Evolutionary conservation across 2,888 invertebrate species (phyloP).

Genomic region (Thymelicus lineola): DNA sequence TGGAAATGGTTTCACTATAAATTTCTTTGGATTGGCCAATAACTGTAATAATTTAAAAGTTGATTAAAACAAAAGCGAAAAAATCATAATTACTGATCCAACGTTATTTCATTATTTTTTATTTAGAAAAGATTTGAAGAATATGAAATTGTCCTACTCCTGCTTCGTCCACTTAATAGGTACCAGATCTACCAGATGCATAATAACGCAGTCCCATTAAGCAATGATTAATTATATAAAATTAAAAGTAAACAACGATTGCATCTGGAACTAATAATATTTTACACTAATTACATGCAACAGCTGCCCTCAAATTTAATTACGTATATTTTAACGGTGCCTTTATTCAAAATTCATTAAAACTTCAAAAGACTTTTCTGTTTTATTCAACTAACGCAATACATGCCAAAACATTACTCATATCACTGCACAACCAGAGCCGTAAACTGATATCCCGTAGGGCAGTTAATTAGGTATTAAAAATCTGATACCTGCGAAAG

Average conservation of each 20-base stretch:
- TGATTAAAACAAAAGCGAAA: too few relatives aligned
- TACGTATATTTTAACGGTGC: not conserved
- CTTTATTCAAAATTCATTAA: constrained; percentile 11
- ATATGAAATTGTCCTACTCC: too few relatives aligned
- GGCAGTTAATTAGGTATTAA: constrained; percentile 32
- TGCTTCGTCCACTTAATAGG: too few relatives aligned
- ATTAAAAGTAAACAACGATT: not conserved
- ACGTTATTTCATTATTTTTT: too few relatives aligned
- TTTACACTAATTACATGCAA: not conserved
- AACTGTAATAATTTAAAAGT: not conserved
- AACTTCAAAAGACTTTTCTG: constrained; percentile 18
- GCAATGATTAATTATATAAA: too few relatives aligned
- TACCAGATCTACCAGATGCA: too few relatives aligned
- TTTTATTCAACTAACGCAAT: constrained; percentile 27
- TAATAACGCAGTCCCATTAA: too few relatives aligned
- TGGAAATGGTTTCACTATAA: constrained; percentile 14
- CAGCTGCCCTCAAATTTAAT: constrained; percentile 17
- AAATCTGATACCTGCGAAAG: constrained; percentile 4
- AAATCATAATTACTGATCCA: too few relatives aligned
- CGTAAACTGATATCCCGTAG: constrained; percentile 36
- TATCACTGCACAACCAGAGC: constrained; percentile 10
- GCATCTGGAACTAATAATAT: not conserved
- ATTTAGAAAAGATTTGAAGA: too few relatives aligned
- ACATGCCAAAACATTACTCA: constrained; percentile 29
- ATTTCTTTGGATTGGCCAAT: constrained; percentile 13